Evolutionary conservation across 2,797 vertebrate species (phyloP), one percentile per base, ranked within the genome.

Genomic region (Falco novaeseelandiae): DNA sequence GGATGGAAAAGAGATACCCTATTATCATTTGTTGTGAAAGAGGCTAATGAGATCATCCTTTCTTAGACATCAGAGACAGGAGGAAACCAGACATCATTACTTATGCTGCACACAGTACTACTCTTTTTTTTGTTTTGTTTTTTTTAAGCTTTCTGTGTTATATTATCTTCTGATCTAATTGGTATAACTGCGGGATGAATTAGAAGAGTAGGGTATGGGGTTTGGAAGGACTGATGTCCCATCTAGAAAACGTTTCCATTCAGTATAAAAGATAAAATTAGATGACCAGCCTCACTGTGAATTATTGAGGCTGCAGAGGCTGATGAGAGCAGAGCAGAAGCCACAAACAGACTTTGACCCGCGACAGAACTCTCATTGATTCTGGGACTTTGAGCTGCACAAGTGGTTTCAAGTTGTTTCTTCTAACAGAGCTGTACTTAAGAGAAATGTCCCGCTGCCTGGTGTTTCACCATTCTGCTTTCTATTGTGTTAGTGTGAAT

Each of bases 1-100:
- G 55, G 66, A 62, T 89, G 32, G 58, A 90, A 27, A 89, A 34
- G 6, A 82, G 73, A 84, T n/a, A 82, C 21, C 17, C 66, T 72
- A 32, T 76, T 88, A 78, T 70, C 82, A 66, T 69, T 89, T 10
- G 4, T 34, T 82, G 38, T 70, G 70, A 92, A 89, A 80, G 30
- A 72, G 61, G 51, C 48, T 94, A 73, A 93, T 72, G 73, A 93
- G 73, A 96, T 87, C 62, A 80, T 20, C 58, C 66, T 87, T 84
- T 79, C 66, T 92, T 66, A 83, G 80, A 67, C 21, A 81, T 81
- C 58, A 86, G 72, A 87, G 49, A 77, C 19, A 72, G 74, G 36
- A 5, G 10, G 55, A 81, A 89, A 87, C 23, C 51, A 89, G 70
- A 76, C 42, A 82, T 73, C 66, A 51, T 34, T 65, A 90, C 58